phyloP scores from a whole-genome alignment of 2,888 invertebrate genomes.

The Hirtodrosophila histrioides region DNA sequence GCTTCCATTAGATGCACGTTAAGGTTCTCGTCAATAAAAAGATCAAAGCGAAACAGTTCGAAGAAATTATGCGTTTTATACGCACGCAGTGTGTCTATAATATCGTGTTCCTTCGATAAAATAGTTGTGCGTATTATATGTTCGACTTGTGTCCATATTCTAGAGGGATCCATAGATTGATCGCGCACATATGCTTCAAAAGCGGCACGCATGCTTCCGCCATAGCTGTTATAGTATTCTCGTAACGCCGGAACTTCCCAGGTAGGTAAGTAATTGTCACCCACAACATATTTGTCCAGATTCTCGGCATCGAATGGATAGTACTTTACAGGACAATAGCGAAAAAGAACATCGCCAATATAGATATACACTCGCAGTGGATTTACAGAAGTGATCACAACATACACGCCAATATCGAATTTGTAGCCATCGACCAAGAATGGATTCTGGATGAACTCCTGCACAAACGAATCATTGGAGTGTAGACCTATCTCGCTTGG shows the following conservation, averaged over 20 bases:
- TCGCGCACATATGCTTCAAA: conserved; percentile 91
- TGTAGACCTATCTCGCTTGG: conserved; percentile 89
- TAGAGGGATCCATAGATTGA: conserved; percentile 88
- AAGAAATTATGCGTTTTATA: conserved; percentile 90
- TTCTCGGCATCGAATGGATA: conserved; percentile 93
- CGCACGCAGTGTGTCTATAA: conserved; percentile 86
- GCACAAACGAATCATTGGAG: conserved; percentile 91
- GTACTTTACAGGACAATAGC: conserved; percentile 95
- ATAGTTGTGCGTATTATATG: conserved; percentile 90
- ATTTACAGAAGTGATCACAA: conserved; percentile 94
- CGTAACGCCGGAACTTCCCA: conserved; percentile 95
- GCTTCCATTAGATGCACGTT: conserved; percentile 96
- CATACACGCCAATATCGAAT: conserved; percentile 98
- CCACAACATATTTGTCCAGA: conserved; percentile 95
- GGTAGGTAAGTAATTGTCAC: conserved; percentile 96
- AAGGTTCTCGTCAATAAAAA: conserved; percentile 94
- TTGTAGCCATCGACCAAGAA: conserved; percentile 96
- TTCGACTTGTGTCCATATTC: conserved; percentile 92
- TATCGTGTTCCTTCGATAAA: conserved; percentile 89
- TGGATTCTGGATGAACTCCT: conserved; percentile 95
- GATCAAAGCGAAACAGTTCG: conserved; percentile 97
- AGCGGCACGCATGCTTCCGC: conserved; percentile 93
- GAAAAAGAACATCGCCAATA: conserved; percentile 94
- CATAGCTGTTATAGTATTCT: conserved; percentile 88
- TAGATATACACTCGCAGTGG: conserved; percentile 95